Evolutionary conservation across 2,888 invertebrate species (phyloP), one percentile per base, ranked within the genome.

Genomic region (Buathra laborator): DNA sequence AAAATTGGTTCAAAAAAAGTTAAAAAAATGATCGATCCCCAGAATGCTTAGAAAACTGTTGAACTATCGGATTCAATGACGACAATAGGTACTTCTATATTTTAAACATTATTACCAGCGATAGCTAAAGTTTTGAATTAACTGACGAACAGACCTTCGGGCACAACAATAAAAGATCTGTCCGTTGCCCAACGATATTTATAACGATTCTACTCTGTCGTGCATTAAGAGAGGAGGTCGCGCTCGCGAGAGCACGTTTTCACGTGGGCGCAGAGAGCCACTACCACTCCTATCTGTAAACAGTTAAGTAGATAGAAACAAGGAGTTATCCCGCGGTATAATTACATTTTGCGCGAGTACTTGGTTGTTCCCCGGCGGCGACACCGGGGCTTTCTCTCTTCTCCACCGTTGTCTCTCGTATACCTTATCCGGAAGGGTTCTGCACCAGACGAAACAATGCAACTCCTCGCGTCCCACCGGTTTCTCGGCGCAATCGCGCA

Each of bases 281-380:
- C 62, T 32, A 37, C 37, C 64, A 46, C 14, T 71, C 56, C 64
- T 83, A 86, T 79, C 81, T 66, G 71, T 71, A 82, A 85, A 79
- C 74, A 82, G 81, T 82, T 82, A 71, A 85, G 85, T 79, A 82
- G 82, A 79, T 77, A 78, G 83, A 78, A 87, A 84, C 81, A 81
- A 85, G 83, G 76, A 86, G 81, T 86, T 84, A 83, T 86, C 83
- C 37, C 84, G 59, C 53, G 70, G 85, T 81, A 81, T 87, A 87
- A 87, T 87, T 85, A 87, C 84, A 83, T 86, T 86, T 81, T 87
- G 75, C 85, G 37, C 70, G 56, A 81, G 81, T 86, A 84, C 78
- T 74, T 66, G 66, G 81, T 37, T 82, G 77, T 78, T 85, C 78
- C 37, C 75, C 81, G 77, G 71, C 74, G 74, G 84, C 81, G 67